Conservation (phyloP, 2,797 vertebrate species). For the Chaetodon trifasciatus region DNA sequence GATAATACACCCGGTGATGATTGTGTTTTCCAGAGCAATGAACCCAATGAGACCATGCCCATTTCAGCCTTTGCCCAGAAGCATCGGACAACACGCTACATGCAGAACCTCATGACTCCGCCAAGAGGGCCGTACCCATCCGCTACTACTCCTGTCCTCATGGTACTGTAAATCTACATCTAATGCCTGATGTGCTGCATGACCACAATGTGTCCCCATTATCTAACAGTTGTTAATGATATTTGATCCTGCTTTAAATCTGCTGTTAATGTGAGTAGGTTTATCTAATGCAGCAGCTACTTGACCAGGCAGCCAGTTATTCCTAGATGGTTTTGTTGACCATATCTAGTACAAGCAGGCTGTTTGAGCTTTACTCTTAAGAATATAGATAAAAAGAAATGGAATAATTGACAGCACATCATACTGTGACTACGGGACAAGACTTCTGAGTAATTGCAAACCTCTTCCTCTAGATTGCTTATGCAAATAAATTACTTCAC, state of each 20-base stretch:
- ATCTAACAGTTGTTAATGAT: not conserved
- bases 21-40: conserved; percentile 90
- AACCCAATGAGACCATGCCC: conserved; percentile 98
- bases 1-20: not conserved
- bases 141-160: conserved; percentile 91
- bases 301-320: not conserved
- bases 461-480: not conserved
- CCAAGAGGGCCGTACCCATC: conserved; percentile 90
- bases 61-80: conserved; percentile 98
- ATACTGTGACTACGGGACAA: too few species aligned
- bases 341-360: not conserved
- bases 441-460: not conserved
- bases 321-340: not conserved
- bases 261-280: not conserved
- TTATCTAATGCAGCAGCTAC: conserved; percentile 10
- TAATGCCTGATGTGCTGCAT: not conserved
- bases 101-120: conserved; percentile 92
- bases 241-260: not conserved
- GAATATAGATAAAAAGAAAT: not conserved
- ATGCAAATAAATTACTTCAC: conserved; percentile 5
- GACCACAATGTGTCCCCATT: not conserved
- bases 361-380: not conserved
- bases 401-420: not conserved
- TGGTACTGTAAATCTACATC: conserved; percentile 80
- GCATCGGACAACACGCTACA: conserved; percentile 92